A percentile compares a stretch with the other conserved stretches of the same genome.
These are phyloP conservation scores for Thymelicus lineola DNA, from an alignment of 2,888 invertebrate genomes.

Conservation along the genomic window DNA sequence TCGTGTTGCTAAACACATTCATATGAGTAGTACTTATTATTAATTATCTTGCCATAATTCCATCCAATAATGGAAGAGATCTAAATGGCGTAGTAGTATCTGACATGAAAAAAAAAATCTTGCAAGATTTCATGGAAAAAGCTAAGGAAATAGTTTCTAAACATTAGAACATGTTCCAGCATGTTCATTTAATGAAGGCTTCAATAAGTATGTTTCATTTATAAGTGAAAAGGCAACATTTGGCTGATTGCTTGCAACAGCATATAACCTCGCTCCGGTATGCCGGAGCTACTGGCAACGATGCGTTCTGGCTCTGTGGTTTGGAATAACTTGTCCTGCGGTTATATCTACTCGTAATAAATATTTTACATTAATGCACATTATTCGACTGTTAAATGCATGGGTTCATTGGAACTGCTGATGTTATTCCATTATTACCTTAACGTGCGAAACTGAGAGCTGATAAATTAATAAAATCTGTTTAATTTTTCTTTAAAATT, in stretches of 20 bases:
- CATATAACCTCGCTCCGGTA: slow-evolving; percentile 52
- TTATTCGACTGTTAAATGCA: background rate
- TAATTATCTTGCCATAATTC: too few relatives aligned
- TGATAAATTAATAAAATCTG: background rate
- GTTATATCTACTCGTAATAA: too few relatives aligned
- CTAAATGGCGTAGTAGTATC: too few relatives aligned
- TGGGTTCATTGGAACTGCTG: background rate
- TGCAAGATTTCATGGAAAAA: too few relatives aligned
- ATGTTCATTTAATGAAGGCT: too few relatives aligned
- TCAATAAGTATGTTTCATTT: slow-evolving; percentile 1
- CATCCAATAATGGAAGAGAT: too few relatives aligned
- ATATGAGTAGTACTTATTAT: too few relatives aligned
- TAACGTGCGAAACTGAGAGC: background rate
- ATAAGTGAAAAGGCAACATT: slow-evolving; percentile 29
- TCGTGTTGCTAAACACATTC: too few relatives aligned
- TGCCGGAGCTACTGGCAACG: slow-evolving; percentile 40
- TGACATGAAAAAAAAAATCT: too few relatives aligned
- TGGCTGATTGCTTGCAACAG: slow-evolving; percentile 53
- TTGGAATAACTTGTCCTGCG: slow-evolving; percentile 15
- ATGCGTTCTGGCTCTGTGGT: slow-evolving; percentile 32
- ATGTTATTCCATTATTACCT: background rate
- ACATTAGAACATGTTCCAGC: too few relatives aligned
- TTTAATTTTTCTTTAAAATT: too few relatives aligned
- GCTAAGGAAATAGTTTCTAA: too few relatives aligned
- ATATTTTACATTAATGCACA: slow-evolving; percentile 2